These are phyloP conservation scores for Parotia lawesii DNA, from an alignment of 2,113 vertebrate genomes.

Conservation along the genomic window DNA sequence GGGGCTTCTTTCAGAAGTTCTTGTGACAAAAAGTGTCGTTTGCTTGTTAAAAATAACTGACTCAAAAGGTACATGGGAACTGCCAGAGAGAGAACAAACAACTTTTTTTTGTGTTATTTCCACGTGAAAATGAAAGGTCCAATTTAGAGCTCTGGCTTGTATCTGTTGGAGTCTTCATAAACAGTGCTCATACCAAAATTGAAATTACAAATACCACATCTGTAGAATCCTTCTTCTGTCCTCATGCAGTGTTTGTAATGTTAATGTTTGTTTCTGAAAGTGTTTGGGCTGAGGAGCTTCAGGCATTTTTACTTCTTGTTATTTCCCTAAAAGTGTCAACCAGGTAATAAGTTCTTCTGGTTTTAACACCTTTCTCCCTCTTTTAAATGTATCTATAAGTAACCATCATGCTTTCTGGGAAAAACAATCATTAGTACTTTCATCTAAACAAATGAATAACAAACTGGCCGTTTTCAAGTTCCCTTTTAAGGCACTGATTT, in stretches of 20 bases:
- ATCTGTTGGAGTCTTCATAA: neutral
- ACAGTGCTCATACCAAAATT: neutral
- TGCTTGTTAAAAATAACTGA: neutral
- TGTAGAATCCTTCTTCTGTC: neutral
- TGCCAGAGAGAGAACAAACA: neutral
- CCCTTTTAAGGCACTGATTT: neutral
- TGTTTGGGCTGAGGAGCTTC: neutral
- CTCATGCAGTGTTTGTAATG: neutral
- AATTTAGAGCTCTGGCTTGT: neutral
- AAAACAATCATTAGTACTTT: neutral
- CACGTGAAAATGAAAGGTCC: neutral
- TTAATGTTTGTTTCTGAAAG: neutral
- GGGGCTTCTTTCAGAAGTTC: neutral
- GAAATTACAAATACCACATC: neutral
- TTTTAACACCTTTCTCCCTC: neutral
- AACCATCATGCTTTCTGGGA: neutral
- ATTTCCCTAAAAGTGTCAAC: neutral
- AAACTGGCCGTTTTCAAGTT: neutral
- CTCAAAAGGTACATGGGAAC: neutral
- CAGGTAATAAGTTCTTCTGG: neutral
- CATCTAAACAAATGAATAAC: neutral
- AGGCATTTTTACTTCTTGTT: neutral
- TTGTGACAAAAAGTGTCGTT: neutral
- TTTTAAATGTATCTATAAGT: neutral
- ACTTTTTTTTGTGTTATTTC: neutral